Percentiles rank a stretch among this genome's conserved stretches.
These are phyloP conservation scores for Liparis tanakae DNA, from an alignment of 2,797 vertebrate genomes.

Conservation along the genomic window DNA sequence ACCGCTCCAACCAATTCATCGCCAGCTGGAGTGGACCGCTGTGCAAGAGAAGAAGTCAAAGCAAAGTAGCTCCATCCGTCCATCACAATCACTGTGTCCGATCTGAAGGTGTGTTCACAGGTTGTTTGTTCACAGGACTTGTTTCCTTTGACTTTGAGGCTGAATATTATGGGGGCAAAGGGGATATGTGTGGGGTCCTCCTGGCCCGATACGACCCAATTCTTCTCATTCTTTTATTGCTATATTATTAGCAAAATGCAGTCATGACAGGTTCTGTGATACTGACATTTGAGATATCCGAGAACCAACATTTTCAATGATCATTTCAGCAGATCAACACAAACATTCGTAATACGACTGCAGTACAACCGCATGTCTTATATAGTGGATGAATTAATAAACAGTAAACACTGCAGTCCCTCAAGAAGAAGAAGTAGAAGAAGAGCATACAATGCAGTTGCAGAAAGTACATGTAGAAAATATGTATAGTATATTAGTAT, in stretches of 20 bases:
- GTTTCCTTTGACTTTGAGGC: constrained; percentile 11
- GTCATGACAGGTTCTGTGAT: neutral
- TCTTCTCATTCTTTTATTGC: neutral
- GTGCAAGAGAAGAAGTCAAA: neutral
- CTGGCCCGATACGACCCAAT: neutral
- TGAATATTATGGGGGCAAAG: neutral
- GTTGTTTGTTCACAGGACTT: no score
- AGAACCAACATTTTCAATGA: no score
- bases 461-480: neutral
- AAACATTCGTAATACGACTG: constrained; percentile 6
- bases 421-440: neutral
- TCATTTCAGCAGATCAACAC: neutral
- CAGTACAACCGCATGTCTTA: neutral
- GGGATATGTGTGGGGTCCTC: constrained; percentile 5
- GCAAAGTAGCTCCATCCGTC: neutral
- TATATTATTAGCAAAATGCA: neutral
- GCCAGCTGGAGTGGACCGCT: neutral
- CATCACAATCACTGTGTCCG: neutral
- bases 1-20: neutral
- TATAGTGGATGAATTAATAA: neutral
- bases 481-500: neutral
- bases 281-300: no score
- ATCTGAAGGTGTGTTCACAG: no score
- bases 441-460: neutral
- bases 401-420: neutral